Conservation (phyloP, 2,797 vertebrate species). For the Amazonetta brasiliensis region DNA sequence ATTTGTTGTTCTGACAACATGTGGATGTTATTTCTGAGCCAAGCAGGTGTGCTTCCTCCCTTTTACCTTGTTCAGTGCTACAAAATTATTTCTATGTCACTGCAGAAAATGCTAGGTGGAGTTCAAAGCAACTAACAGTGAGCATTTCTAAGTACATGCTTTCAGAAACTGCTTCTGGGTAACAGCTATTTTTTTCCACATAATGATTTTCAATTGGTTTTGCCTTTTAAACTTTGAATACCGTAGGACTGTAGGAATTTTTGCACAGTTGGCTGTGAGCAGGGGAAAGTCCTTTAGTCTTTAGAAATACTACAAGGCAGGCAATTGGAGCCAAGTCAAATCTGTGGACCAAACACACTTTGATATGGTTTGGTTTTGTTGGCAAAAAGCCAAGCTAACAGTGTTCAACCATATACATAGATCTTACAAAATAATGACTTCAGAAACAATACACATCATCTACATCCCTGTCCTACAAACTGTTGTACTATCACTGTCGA, state of each 20-base stretch:
- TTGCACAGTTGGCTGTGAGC: not conserved
- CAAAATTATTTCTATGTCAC: not conserved
- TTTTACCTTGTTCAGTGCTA: not conserved
- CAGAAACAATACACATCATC: not conserved
- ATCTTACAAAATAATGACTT: not conserved
- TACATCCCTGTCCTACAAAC: not conserved
- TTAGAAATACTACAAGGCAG: not conserved
- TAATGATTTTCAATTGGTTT: not conserved
- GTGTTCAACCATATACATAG: not conserved
- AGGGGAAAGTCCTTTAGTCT: not conserved
- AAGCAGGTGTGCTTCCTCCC: not conserved
- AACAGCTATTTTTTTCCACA: not conserved
- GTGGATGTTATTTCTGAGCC: not conserved
- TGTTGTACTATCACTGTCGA: no score
- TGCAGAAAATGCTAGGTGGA: not conserved
- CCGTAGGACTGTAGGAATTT: fast-evolving
- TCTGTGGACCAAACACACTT: fast-evolving
- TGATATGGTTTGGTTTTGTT: not conserved
- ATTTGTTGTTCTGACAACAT: not conserved
- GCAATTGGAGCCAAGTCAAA: not conserved
- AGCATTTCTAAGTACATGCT: not conserved
- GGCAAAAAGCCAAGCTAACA: not conserved
- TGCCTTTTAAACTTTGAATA: not conserved
- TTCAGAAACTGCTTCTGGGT: not conserved
- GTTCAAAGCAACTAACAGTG: not conserved